phyloP scores from a whole-genome alignment of 2,797 vertebrate genomes.

The Coilia nasus region DNA sequence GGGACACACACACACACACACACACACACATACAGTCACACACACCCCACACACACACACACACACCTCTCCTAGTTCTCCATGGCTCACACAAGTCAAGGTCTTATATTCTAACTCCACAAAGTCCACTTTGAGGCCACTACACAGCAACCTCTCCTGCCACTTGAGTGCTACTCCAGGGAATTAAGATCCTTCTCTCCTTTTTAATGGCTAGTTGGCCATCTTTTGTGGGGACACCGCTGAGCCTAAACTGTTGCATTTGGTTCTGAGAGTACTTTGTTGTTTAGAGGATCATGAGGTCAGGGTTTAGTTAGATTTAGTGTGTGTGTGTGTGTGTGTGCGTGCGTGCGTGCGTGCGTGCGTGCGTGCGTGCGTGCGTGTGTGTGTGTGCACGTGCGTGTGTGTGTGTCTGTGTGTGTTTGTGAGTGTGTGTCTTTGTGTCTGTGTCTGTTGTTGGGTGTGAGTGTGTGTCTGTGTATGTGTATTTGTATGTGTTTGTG shows the following conservation, averaged over 20 bases:
- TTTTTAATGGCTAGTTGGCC: neutral
- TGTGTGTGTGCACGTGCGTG: slow-evolving; percentile 70
- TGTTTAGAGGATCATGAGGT: neutral
- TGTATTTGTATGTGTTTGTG: slow-evolving; percentile 73
- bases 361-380: neutral
- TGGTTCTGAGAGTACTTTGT: too few species aligned
- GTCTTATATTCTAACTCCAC: neutral
- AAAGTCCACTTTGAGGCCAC: neutral
- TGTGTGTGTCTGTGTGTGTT: slow-evolving; percentile 46
- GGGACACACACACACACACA: slow-evolving; percentile 1
- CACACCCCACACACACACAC: slow-evolving; percentile 12
- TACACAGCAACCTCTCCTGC: neutral
- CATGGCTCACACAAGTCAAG: neutral
- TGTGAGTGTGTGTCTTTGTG: slow-evolving; percentile 51
- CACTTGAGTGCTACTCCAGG: neutral
- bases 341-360: slow-evolving; percentile 73
- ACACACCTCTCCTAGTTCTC: neutral
- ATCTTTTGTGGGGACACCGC: neutral
- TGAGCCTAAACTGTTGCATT: neutral
- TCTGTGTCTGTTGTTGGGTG: slow-evolving; percentile 70
- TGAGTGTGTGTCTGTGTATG: neutral
- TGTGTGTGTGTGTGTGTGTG: slow-evolving; percentile 13
- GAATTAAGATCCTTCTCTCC: neutral
- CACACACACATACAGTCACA: slow-evolving; percentile 2
- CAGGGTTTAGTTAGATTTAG: neutral